Conservation (phyloP, 2,797 vertebrate genomes). For the Allobates femoralis region DNA sequence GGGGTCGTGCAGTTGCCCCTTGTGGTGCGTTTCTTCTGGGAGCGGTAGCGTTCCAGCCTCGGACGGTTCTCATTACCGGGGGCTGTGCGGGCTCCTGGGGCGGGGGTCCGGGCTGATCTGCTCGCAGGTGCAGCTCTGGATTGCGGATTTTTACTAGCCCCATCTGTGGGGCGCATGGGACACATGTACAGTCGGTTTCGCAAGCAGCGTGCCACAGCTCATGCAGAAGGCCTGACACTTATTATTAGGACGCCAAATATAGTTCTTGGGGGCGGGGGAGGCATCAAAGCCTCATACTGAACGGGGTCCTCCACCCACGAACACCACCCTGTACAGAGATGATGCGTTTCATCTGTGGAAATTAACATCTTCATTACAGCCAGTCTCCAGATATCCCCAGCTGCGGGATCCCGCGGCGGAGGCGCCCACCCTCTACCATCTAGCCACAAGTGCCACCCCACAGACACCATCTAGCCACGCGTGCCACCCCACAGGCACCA, state of each 20-base stretch:
- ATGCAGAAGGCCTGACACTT: conserved; percentile 36
- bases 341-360: conserved; percentile 18
- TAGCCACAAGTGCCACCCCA: too few species aligned
- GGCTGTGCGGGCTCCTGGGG: conserved; percentile 3
- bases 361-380: background rate
- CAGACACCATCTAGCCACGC: too few species aligned
- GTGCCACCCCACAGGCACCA: too few species aligned
- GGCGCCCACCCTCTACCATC: too few species aligned
- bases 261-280: background rate
- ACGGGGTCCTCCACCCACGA: conserved; percentile 26
- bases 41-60: conserved; percentile 52
- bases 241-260: conserved; percentile 43
- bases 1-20: too few species aligned
- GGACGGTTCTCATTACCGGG: conserved; percentile 48
- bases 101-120: background rate
- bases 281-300: conserved; percentile 48
- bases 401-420: too few species aligned
- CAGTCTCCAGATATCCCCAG: too few species aligned
- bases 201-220: conserved; percentile 26
- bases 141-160: conserved; percentile 29
- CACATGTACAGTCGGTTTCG: conserved; percentile 29
- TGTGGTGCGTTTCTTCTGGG: conserved; percentile 12
- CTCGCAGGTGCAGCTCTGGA: conserved; percentile 36
- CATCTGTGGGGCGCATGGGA: conserved; percentile 49
- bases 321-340: conserved; percentile 4